Base-by-base conservation (phyloP, 2,113 vertebrate species). In the Ailurus styani region DNA sequence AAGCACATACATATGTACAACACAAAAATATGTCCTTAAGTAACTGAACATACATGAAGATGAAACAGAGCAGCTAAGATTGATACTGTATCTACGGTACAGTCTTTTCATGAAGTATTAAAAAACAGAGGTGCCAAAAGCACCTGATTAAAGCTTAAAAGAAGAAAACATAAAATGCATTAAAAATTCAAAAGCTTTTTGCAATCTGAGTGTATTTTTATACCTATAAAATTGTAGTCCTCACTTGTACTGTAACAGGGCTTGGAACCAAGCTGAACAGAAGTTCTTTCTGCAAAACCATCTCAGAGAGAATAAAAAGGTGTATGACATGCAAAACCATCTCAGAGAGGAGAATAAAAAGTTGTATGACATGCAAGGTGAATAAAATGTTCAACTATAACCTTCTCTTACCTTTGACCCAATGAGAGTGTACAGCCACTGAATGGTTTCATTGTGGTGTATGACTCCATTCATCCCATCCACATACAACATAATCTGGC, bases 391-490 rank as follows among this genome's bases (percentile, higher is more conserved):
- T 14, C 96, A 88, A 27, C 40, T 25, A 11, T 27, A 50, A 29
- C 60, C 27, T 94, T 45, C 40, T 88, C 97, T 99, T 99, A 99
- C 99, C 99, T 99, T 99, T 85, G 99, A 99, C 84, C 99, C 99
- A 17, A 99, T 99, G 92, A 99, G 99, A 0, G 99, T 99, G 97
- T 99, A 99, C 47, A 99, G 99, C 99, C 99, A 99, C 90, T 99
- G 99, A 96, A 99, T 99, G 2, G 99, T 99, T 98, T 99, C 99
- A 97, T 99, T 99, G 98, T 99, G 99, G 98, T 99, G 99, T 97
- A 99, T 99, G 83, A 99, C 99, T 81, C 99, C 99, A 72, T 99
- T 99, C 99, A 99, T 99, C 94, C 99, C 99, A 98, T 99, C 99
- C 15, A 99, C 99, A 40, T 99, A 99, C 93, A 99, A 99, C 99